Evolutionary conservation across 2,113 vertebrate species (phyloP), one percentile per base, ranked within the genome.

Genomic region (Corythornis vintsioides): DNA sequence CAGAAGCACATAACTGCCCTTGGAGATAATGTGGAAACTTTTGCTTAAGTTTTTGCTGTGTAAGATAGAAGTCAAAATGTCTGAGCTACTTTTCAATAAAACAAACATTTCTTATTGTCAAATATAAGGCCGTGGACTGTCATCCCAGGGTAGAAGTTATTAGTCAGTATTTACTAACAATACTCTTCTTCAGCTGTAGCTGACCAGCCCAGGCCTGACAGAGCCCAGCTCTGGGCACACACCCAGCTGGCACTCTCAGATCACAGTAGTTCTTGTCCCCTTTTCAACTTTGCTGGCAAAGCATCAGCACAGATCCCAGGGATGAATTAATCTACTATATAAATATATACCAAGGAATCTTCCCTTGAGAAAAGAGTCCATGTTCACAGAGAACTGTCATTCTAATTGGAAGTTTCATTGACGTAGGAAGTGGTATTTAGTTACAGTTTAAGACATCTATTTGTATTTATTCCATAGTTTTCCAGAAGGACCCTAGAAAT

Each of bases 211-310:
- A 4, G 40, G 55, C 25, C 47, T 38, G 50, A 70, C 33, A 55
- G 42, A 55, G 75, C 56, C 71, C 45, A 10, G 60, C 56, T 35
- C 84, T 35, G 35, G 88, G 88, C 80, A 64, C 50, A 11, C 22
- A 18, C 70, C 55, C 65, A 89, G 86, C 74, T 92, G 90, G 74
- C 79, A 22, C 73, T 25, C 40, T 29, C 3, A 1, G 15, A 53
- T 43, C 81, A 25, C 71, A 55, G 71, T 31, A 77, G 56, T 71
- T 85, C 26, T 50, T 69, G 50, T 60, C 26, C 43, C 24, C 33
- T 74, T 84, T 53, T 88, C 79, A 90, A 69, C 90, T 85, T 48
- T 33, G 43, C 74, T 88, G 84, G 80, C 84, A 88, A 74, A 74
- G 25, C 31, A 40, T 59, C 65, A 60, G 42, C 45, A 70, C 29